Evolutionary conservation across 2,888 invertebrate genomes (phyloP), one percentile per base, ranked within the genome.

Genomic region (Vanessa cardui): DNA sequence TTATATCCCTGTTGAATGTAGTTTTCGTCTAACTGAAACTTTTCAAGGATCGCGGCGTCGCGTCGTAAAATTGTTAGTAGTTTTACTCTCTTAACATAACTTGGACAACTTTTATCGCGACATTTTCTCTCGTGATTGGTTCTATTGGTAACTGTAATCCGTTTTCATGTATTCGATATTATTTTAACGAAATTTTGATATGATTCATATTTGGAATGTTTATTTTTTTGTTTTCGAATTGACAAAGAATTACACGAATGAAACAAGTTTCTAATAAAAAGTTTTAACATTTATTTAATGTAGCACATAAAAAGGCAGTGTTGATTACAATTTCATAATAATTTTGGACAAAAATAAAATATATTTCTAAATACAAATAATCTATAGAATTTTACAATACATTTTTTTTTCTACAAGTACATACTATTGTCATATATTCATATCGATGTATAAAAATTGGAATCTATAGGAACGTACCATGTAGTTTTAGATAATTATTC

Each of bases 251-350:
- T 31, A 54, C n/a, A 52, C 16, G 26, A 54, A 54, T 54, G n/a
- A 54, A 54, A 31, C 8, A 1, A 31, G 6, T 16, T 1, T 31
- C 2, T 16, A 31, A 31, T 54, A 31, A 31, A 31, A 31, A 26
- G 52, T n/a, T 70, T 54, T 45, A 73, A 72, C 73, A 71, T 76
- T 60, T 74, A 76, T 74, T 76, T 63, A 73, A 75, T 69, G 72
- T 72, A 76, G 72, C 74, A 76, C 75, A 73, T 75, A 72, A 73
- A 74, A 65, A 73, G 76, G 76, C 76, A 76, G 73, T 75, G 71
- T 74, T 64, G 72, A 73, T 73, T 76, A 71, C 73, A 73, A 62
- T 68, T 60, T 59, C 49, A 66, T 69, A 56, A 59, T 66, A 63
- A 52, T 47, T 64, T 58, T 68, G 62, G 58, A 70, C 63, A 64